These are phyloP conservation scores for Clarias gariepinus DNA, from an alignment of 2,113 vertebrate species.

Conservation along the genomic window DNA sequence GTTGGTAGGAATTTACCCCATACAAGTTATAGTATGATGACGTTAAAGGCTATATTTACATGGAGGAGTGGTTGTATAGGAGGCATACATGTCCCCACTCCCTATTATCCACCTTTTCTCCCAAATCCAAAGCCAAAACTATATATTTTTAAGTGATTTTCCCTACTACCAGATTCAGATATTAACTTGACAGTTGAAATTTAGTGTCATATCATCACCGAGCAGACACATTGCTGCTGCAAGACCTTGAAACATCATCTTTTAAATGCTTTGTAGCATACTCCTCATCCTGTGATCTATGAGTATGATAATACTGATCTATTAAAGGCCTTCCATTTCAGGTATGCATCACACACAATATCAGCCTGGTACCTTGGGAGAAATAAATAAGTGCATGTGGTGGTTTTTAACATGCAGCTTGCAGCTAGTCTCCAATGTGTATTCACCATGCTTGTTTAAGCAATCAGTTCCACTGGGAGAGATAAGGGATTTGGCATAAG, in stretches of 20 bases:
- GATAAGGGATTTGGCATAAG: slow-evolving; percentile 51
- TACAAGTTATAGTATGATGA: not conserved
- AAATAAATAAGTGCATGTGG: slow-evolving; percentile 51
- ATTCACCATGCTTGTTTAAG: slow-evolving; percentile 62
- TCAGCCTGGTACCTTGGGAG: slow-evolving; percentile 45
- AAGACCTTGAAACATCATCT: slow-evolving; percentile 36
- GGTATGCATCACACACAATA: slow-evolving; percentile 48
- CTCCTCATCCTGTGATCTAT: slow-evolving; percentile 29
- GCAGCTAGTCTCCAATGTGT: slow-evolving; percentile 50
- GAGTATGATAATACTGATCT: slow-evolving; percentile 45
- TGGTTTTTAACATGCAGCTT: slow-evolving; percentile 51
- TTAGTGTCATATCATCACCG: slow-evolving; percentile 2
- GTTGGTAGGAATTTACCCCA: not conserved
- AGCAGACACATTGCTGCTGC: not conserved
- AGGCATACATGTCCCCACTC: not conserved
- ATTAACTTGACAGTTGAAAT: slow-evolving; percentile 1
- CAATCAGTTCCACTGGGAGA: slow-evolving; percentile 58
- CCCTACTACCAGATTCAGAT: not conserved
- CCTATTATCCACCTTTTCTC: not conserved
- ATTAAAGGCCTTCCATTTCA: slow-evolving; percentile 44
- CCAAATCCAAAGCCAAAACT: not conserved
- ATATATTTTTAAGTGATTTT: not conserved
- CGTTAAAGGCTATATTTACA: not conserved
- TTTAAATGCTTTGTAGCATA: slow-evolving; percentile 39
- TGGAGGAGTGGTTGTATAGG: not conserved